phyloP scores from a whole-genome alignment of 2,113 vertebrate species.

The Ciconia maguari region DNA sequence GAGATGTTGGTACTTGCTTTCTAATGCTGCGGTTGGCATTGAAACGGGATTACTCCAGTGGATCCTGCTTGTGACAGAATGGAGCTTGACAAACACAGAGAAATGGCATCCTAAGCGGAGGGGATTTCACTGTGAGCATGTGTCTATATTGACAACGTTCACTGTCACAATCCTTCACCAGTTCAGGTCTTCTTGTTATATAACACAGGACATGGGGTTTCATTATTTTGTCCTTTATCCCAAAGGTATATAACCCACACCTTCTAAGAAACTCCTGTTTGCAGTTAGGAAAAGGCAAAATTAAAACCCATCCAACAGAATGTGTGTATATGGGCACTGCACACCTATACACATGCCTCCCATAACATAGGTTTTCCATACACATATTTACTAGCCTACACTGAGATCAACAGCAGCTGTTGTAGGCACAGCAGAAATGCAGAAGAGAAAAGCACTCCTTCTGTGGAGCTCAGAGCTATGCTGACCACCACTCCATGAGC shows the following conservation, averaged over 20 bases:
- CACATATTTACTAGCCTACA: not conserved
- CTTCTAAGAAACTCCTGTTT: not conserved
- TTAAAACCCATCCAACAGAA: not conserved
- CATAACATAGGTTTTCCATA: not conserved
- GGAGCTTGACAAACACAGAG: not conserved
- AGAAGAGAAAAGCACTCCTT: not conserved
- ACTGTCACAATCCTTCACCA: not conserved
- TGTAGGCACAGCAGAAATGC: not conserved
- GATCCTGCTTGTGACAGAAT: not conserved
- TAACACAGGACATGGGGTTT: not conserved
- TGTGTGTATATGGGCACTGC: not conserved
- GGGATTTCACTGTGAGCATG: not conserved
- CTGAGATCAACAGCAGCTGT: not conserved
- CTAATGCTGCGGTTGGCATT: not conserved
- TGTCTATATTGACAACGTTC: not conserved
- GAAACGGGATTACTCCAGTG: not conserved
- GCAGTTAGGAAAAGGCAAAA: not conserved
- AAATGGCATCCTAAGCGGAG: not conserved
- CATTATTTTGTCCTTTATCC: not conserved
- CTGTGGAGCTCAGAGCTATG: not conserved
- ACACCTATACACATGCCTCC: not conserved
- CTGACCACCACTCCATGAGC: not conserved
- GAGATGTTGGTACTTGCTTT: not conserved
- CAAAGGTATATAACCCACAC: not conserved
- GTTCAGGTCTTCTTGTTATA: not conserved